Evolutionary conservation across 2,888 invertebrate species (phyloP).

Genomic region (Melinaea menophilus): DNA sequence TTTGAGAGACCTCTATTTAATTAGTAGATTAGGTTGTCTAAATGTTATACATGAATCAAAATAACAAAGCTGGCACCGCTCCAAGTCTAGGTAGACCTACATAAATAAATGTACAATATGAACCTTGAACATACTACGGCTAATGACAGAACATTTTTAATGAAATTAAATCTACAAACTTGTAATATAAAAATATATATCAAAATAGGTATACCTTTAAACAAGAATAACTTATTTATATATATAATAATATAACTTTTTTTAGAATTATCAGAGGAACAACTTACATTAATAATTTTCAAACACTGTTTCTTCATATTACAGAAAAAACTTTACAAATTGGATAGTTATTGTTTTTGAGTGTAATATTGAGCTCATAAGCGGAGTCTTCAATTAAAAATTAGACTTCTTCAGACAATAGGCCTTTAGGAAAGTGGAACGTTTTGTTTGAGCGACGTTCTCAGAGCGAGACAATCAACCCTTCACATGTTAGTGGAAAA

Average conservation of each 20-base stretch:
- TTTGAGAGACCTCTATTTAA: constrained; percentile 26
- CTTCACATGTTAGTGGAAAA: constrained; percentile 62
- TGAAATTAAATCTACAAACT: background rate
- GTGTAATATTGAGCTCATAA: constrained; percentile 22
- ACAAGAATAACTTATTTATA: too few relatives aligned
- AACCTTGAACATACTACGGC: constrained; percentile 20
- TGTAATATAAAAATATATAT: background rate
- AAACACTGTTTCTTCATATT: too few relatives aligned
- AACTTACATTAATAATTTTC: too few relatives aligned
- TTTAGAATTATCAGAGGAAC: too few relatives aligned
- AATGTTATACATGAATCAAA: constrained; percentile 31
- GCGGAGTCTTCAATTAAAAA: constrained; percentile 59
- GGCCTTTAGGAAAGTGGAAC: constrained; percentile 49
- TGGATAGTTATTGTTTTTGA: constrained; percentile 18
- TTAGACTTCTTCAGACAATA: constrained; percentile 60
- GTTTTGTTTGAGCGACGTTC: constrained; percentile 54
- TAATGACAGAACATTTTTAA: constrained; percentile 4
- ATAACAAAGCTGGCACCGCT: constrained; percentile 29
- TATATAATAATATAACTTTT: too few relatives aligned
- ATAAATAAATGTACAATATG: constrained; percentile 29
- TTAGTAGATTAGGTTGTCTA: constrained; percentile 31
- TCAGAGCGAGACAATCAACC: constrained; percentile 73
- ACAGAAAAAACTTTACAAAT: constrained; percentile 18
- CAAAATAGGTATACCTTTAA: too few relatives aligned
- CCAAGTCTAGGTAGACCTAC: constrained; percentile 28